These are phyloP conservation scores for Cerastis leucographa DNA, from an alignment of 2,888 invertebrate species.

Conservation along the genomic window DNA sequence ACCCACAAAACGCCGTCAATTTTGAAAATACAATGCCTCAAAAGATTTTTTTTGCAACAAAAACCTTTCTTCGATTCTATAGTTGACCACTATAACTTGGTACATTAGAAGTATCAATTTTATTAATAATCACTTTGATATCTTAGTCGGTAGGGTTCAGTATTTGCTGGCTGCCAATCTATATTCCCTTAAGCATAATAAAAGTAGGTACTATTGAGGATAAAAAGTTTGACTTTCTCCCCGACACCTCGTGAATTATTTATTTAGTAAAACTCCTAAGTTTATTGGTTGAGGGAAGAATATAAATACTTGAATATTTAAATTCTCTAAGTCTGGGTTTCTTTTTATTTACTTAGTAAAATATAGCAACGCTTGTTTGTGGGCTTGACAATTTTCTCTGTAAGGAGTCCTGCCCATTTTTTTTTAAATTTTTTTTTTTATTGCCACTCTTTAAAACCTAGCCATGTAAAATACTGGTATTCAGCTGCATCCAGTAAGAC, in stretches of 20 bases:
- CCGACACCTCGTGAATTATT: conserved; percentile 82
- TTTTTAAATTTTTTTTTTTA: no score
- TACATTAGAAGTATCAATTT: conserved; percentile 61
- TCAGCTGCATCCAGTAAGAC: no score
- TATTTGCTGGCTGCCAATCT: conserved; percentile 70
- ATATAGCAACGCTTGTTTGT: conserved; percentile 14
- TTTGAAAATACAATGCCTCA: conserved; percentile 46
- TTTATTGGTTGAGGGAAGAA: conserved; percentile 72
- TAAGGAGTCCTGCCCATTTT: background rate
- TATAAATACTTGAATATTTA: conserved; percentile 76
- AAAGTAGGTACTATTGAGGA: conserved; percentile 76
- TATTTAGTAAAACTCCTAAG: conserved; percentile 79
- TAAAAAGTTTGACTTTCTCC: conserved; percentile 79
- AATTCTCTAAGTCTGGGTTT: conserved; percentile 55
- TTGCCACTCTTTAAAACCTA: no score
- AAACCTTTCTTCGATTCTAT: conserved; percentile 35
- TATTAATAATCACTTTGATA: conserved; percentile 62
- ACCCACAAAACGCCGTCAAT: conserved; percentile 41
- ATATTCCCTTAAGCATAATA: conserved; percentile 75
- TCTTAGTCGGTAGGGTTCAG: conserved; percentile 59
- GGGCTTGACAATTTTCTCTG: background rate
- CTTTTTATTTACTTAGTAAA: conserved; percentile 48
- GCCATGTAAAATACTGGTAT: no score
- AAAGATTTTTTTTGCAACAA: conserved; percentile 32
- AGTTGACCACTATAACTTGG: conserved; percentile 57